phyloP scores from a whole-genome alignment of 2,888 invertebrate genomes.

The Alcis repandata region DNA sequence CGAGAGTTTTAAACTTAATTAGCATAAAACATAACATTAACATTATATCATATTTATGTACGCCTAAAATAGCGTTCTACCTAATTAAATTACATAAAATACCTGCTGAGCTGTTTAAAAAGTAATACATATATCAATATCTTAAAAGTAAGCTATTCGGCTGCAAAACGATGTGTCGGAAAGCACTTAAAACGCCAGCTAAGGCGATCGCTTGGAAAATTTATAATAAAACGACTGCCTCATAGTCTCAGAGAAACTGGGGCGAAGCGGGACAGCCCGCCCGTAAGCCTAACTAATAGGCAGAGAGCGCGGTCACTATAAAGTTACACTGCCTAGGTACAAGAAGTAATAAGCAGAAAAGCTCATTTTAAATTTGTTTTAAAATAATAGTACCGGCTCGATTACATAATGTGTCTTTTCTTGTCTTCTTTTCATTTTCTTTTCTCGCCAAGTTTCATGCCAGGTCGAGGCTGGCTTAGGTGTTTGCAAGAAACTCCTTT shows the following conservation, averaged over 20 bases:
- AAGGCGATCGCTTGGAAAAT: slow-evolving; percentile 33
- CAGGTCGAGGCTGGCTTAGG: too few relatives aligned
- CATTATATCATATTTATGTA: too few relatives aligned
- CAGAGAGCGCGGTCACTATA: slow-evolving; percentile 5
- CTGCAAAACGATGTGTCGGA: slow-evolving; percentile 32
- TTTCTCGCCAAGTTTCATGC: too few relatives aligned
- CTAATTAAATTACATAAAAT: background rate
- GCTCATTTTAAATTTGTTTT: background rate
- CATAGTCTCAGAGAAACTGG: slow-evolving; percentile 28
- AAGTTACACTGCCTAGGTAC: slow-evolving; percentile 4
- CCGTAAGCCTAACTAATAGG: slow-evolving; percentile 29
- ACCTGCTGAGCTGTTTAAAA: background rate
- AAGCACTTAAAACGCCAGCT: slow-evolving; percentile 30
- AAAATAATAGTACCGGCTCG: background rate
- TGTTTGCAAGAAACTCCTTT: background rate
- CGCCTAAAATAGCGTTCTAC: too few relatives aligned
- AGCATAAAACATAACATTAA: too few relatives aligned
- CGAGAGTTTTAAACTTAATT: too few relatives aligned
- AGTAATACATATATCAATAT: slow-evolving; percentile 5
- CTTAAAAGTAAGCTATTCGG: slow-evolving; percentile 26
- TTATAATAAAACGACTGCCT: slow-evolving; percentile 34
- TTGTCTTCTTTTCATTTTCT: too few relatives aligned
- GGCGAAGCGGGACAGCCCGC: slow-evolving; percentile 25
- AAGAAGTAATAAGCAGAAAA: background rate
- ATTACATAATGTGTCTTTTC: too few relatives aligned